phyloP scores from a whole-genome alignment of 2,888 invertebrate species.

The Lymantria monacha region DNA sequence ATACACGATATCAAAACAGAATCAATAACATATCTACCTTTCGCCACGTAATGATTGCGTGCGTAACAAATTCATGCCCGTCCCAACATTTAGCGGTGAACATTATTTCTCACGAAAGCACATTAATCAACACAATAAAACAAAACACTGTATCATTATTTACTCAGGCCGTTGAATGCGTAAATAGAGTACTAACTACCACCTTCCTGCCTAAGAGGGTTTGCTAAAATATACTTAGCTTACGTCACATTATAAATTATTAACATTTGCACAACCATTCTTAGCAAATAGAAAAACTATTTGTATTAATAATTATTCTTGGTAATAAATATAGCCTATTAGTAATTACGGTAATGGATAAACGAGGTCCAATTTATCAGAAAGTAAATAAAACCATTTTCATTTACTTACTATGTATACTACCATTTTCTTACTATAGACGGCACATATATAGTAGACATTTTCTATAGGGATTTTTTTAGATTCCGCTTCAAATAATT shows the following conservation, averaged over 20 bases:
- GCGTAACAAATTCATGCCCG: conserved; percentile 26
- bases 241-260: background rate
- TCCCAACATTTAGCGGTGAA: conserved; percentile 25
- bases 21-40: conserved; percentile 19
- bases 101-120: conserved; percentile 26
- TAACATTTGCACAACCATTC: background rate
- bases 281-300: conserved; percentile 1
- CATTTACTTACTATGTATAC: too few relatives aligned
- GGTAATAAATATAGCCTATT: conserved; percentile 7
- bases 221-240: background rate
- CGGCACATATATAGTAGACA: too few relatives aligned
- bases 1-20: conserved; percentile 6
- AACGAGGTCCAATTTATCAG: too few relatives aligned
- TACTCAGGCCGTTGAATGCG: conserved; percentile 32
- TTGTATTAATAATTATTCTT: conserved; percentile 13
- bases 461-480: too few relatives aligned
- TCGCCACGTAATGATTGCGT: conserved; percentile 24
- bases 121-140: conserved; percentile 30
- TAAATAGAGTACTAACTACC: conserved; percentile 21
- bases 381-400: too few relatives aligned
- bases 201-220: conserved; percentile 3
- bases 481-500: too few relatives aligned
- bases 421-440: too few relatives aligned
- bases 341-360: too few relatives aligned
- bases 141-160: conserved; percentile 42